Evolutionary conservation across 2,113 vertebrate species (phyloP), one percentile per base, ranked within the genome.

Genomic region (Alexandromys fortis): DNA sequence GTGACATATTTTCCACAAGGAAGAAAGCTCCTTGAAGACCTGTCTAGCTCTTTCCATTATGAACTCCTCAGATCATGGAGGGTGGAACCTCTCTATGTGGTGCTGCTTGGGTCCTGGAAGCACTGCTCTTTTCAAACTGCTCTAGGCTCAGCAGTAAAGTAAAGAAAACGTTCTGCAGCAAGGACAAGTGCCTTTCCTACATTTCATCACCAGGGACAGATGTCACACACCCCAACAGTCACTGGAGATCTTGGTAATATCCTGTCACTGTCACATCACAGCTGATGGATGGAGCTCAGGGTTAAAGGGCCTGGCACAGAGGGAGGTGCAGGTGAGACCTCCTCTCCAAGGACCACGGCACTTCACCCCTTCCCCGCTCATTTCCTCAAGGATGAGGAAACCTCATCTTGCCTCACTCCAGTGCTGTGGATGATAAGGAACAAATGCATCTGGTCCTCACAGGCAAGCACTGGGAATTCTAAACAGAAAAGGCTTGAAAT

Each of bases 281-380:
- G 90, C 58, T 99, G 99, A 99, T 98, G 98, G 98, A 99, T 99
- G 98, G 98, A 96, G 98, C 93, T 96, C 91, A 93, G 97, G 98
- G 99, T 98, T 97, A 99, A 99, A 99, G 99, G 99, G 98, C 98
- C 98, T 73, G 85, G 89, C 96, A 97, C 98, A 98, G 96, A 98
- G 98, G 98, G 98, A 98, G 96, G 72, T 97, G 97, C 98, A 99
- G 98, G 98, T 98, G 98, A 98, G 97, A 95, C 96, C 93, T 91
- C 45, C 82, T 89, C 96, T 97, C 88, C 45, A 86, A 95, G 96
- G 98, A 98, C 95, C 94, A 89, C 94, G 96, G 97, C 55, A 92
- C 89, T 88, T 92, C 47, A 88, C 91, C 89, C 97, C 97, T 95
- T 92, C 94, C 95, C 89, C 26, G 94, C 95, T 96, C 97, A 97